Base-by-base conservation (phyloP, 37 sponge, comb jelly and placozoan genomes). In the Ianthella basta region DNA sequence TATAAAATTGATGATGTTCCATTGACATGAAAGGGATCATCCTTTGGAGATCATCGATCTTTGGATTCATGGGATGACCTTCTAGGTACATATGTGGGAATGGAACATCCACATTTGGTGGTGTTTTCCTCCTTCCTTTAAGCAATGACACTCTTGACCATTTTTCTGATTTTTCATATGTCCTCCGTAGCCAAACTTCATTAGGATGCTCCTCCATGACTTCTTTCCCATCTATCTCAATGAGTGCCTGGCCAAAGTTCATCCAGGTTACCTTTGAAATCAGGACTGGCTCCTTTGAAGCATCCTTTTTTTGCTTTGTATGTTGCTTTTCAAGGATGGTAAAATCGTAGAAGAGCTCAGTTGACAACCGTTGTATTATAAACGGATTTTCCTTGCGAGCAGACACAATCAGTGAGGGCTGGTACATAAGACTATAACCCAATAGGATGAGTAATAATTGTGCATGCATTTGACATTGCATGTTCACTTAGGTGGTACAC, bases 21-120 rank as follows among this genome's bases (percentile, higher is more conserved):
- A 54, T 29, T 64, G 88, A 80, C 16, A 88, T 50, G 64, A 61
- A 88, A 19, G 83, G 84, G 21, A 88, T 39, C 88, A 88, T 88
- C n/a, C 23, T 59, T 38, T 83, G 60, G 25, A 88, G 80, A 37
- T 88, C 84, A 75, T 40, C 65, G 14, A 82, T n/a, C 44, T 88
- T 88, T 56, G 83, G 54, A 14, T 88, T 88, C 30, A 88, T 56
- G 25, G 88, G 79, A 39, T 83, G 88, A 23, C 84, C 80, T 65
- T 75, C 56, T 15, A 55, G 83, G 40, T 88, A 83, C 80, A 41
- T 60, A 15, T 66, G 68, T 23, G 19, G 68, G 19, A 85, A 29
- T 64, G 66, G 27, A 57, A 57, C 59, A 57, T 57, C 59, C 59
- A 57, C 59, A 57, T 57, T 57, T 57, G 59, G 59, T 57, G 59